A percentile compares a stretch with the other conserved stretches of the same genome.
phyloP scores from a whole-genome alignment of 2,797 vertebrate species.

The Coracias cyanogaster region DNA sequence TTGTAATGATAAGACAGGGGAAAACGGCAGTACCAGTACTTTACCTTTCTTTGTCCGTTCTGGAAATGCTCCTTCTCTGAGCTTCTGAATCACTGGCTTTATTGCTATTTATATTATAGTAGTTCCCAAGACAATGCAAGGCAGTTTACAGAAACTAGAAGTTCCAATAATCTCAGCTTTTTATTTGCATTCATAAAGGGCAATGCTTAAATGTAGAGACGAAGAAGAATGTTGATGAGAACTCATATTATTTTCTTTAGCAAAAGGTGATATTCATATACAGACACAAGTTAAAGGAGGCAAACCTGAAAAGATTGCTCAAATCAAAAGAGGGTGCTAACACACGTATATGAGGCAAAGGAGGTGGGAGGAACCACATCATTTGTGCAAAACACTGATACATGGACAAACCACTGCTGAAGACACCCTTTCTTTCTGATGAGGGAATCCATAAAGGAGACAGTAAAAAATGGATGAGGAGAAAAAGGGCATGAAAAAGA shows the following conservation, averaged over 20 bases:
- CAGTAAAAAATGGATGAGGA: neutral
- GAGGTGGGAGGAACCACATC: neutral
- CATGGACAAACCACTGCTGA: neutral
- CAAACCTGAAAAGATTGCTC: neutral
- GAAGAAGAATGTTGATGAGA: neutral
- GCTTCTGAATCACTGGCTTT: neutral
- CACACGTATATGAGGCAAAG: neutral
- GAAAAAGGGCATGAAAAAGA: neutral
- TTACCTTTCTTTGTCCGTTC: neutral
- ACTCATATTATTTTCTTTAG: neutral
- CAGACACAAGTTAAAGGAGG: neutral
- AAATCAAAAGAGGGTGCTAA: neutral
- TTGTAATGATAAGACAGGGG: neutral
- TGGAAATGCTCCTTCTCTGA: neutral
- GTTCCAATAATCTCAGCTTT: neutral
- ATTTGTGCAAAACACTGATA: neutral
- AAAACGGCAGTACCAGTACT: neutral
- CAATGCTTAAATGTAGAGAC: neutral
- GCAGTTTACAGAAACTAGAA: neutral
- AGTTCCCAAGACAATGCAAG: neutral
- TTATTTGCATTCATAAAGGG: neutral
- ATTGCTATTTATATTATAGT: neutral
- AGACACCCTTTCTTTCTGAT: neutral
- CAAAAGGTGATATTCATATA: neutral
- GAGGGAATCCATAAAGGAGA: neutral